phyloP scores from a whole-genome alignment of 1,140 invertebrate species.

The Andricus grossulariae region DNA sequence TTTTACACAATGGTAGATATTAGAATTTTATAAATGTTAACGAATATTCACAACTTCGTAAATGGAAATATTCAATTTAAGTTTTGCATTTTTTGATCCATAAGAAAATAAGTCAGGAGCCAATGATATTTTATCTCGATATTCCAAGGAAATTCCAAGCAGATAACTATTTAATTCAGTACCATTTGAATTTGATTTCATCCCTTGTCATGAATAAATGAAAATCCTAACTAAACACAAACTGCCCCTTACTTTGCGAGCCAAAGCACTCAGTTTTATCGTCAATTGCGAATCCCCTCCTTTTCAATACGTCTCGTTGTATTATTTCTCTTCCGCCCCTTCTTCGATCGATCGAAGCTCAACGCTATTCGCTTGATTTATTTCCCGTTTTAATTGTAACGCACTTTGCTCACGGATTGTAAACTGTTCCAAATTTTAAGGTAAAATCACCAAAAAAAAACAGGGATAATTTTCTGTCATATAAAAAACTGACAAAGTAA shows the following conservation, averaged over 20 bases:
- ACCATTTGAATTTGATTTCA: neutral
- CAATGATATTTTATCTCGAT: slow-evolving; percentile 18
- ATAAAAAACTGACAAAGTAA: neutral
- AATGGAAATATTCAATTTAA: neutral
- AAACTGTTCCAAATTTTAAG: slow-evolving; percentile 35
- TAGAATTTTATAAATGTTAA: too few relatives aligned
- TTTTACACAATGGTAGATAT: too few relatives aligned
- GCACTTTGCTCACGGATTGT: slow-evolving; percentile 34
- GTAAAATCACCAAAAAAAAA: neutral
- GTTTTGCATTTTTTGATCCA: neutral
- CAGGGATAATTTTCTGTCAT: neutral
- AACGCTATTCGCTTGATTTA: neutral
- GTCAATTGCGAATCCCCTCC: neutral
- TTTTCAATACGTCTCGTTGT: neutral
- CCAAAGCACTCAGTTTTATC: slow-evolving; percentile 18
- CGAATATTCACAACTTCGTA: neutral
- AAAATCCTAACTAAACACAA: slow-evolving; percentile 24
- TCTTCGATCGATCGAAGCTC: neutral
- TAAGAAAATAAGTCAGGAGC: neutral
- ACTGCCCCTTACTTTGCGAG: neutral
- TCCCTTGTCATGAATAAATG: slow-evolving; percentile 1
- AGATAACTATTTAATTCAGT: neutral
- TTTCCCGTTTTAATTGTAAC: neutral
- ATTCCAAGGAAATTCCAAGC: neutral
- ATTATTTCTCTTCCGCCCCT: neutral